A percentile compares a stretch with the other conserved stretches of the same genome.
phyloP scores from a whole-genome alignment of 2,113 vertebrate species.

The Tenebrosternarchus preto region DNA sequence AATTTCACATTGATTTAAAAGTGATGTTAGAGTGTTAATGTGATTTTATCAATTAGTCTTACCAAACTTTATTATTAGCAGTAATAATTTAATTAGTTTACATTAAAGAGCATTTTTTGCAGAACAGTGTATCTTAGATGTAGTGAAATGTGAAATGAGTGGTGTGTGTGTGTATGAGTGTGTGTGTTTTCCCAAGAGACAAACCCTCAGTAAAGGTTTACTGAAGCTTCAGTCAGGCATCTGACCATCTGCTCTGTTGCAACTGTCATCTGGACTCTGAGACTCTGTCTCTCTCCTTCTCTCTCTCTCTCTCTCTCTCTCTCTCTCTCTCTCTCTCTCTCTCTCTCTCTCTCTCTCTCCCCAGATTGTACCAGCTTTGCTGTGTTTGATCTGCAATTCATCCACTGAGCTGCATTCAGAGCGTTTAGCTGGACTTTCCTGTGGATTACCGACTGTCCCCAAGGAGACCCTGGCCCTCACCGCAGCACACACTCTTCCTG shows the following conservation, averaged over 20 bases:
- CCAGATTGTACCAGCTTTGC: conserved; percentile 67
- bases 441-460: conserved; percentile 65
- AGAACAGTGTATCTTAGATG: not conserved
- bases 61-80: not conserved
- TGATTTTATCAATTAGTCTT: not conserved
- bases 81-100: not conserved
- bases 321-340: conserved; percentile 5
- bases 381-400: conserved; percentile 73
- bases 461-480: conserved; percentile 63
- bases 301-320: conserved; percentile 20
- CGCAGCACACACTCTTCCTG: conserved; percentile 54
- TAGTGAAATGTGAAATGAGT: conserved; percentile 14
- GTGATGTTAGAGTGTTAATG: too few relatives aligned
- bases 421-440: conserved; percentile 56
- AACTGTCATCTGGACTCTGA: conserved; percentile 49
- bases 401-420: conserved; percentile 60
- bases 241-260: conserved; percentile 50
- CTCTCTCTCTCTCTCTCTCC: conserved; percentile 5
- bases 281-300: conserved; percentile 26
- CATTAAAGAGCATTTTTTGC: not conserved
- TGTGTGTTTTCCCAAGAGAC: conserved; percentile 46
- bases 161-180: conserved; percentile 30
- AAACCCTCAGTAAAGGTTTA: conserved; percentile 48
- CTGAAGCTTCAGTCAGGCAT: conserved; percentile 53
- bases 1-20: too few relatives aligned